These are phyloP conservation scores for Huso huso DNA, from an alignment of 2,797 vertebrate species.

Conservation along the genomic window DNA sequence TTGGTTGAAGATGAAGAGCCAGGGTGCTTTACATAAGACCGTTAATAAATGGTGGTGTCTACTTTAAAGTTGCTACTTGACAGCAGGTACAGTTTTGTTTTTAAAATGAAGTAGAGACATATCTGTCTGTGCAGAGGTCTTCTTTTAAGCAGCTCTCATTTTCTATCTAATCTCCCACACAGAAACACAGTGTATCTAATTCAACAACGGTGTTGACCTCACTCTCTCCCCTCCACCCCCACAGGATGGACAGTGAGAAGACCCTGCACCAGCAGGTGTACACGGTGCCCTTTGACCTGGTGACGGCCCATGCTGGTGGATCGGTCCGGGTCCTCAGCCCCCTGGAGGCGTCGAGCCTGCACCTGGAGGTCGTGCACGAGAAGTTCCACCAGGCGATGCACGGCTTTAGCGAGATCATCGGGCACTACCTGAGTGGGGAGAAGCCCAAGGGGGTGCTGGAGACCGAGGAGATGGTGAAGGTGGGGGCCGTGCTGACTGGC, in stretches of 20 bases:
- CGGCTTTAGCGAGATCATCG: slow-evolving; percentile 60
- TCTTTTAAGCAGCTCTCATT: no score
- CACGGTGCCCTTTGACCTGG: slow-evolving; percentile 63
- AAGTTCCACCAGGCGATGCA: slow-evolving; percentile 70
- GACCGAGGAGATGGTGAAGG: slow-evolving; percentile 79
- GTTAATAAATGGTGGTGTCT: no score
- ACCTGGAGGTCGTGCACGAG: slow-evolving; percentile 68
- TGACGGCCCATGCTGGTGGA: slow-evolving; percentile 31
- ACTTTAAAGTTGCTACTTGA: no score
- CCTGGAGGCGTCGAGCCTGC: slow-evolving; percentile 54
- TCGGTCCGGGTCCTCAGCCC: slow-evolving; percentile 63
- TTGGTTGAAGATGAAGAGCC: no score
- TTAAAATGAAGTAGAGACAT: no score
- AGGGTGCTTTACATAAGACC: no score
- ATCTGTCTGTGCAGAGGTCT: no score
- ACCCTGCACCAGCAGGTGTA: slow-evolving; percentile 65
- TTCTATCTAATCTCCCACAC: not conserved
- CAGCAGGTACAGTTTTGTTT: no score
- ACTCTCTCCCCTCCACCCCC: not conserved
- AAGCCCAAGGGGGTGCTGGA: slow-evolving; percentile 81
- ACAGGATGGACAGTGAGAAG: slow-evolving; percentile 69
- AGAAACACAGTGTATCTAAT: not conserved
- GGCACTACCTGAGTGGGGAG: slow-evolving; percentile 75
- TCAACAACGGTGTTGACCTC: no score
- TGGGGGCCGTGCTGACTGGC: slow-evolving; percentile 67